These are phyloP conservation scores for Sigmodon hispidus DNA, from an alignment of 2,113 vertebrate species.

Conservation along the genomic window DNA sequence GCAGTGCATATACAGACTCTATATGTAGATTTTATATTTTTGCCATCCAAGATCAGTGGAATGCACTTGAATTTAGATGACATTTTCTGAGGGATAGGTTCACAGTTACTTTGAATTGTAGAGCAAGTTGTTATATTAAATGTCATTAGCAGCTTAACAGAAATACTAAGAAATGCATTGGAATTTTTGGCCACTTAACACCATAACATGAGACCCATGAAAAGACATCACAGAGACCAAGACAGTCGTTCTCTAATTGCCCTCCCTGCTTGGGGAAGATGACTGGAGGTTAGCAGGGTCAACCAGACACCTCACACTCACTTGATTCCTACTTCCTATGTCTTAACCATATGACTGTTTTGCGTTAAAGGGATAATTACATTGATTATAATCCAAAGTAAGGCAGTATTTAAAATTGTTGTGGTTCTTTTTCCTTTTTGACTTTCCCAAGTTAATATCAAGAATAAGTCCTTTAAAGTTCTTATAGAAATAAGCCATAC, in stretches of 20 bases:
- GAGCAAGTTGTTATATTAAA: neutral
- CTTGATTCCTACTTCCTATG: neutral
- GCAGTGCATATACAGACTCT: neutral
- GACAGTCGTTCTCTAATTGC: neutral
- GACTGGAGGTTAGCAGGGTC: neutral
- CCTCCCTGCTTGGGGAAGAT: neutral
- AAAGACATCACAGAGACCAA: neutral
- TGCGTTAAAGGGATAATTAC: neutral
- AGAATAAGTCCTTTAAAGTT: constrained; percentile 32
- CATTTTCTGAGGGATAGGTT: neutral
- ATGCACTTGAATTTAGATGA: neutral
- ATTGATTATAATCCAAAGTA: neutral
- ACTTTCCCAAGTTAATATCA: constrained; percentile 18
- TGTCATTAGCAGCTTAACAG: neutral
- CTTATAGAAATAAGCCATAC: constrained; percentile 16
- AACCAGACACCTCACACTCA: neutral
- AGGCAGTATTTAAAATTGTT: neutral
- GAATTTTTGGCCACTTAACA: neutral
- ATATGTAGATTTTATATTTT: neutral
- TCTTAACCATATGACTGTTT: neutral
- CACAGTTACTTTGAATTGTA: neutral
- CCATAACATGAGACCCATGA: neutral
- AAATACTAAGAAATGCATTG: neutral
- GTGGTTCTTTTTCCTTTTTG: neutral
- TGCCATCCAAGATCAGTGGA: neutral